Evolutionary conservation across 2,888 invertebrate species (phyloP), one percentile per base, ranked within the genome.

Genomic region (Lordiphosa andalusiaca): DNA sequence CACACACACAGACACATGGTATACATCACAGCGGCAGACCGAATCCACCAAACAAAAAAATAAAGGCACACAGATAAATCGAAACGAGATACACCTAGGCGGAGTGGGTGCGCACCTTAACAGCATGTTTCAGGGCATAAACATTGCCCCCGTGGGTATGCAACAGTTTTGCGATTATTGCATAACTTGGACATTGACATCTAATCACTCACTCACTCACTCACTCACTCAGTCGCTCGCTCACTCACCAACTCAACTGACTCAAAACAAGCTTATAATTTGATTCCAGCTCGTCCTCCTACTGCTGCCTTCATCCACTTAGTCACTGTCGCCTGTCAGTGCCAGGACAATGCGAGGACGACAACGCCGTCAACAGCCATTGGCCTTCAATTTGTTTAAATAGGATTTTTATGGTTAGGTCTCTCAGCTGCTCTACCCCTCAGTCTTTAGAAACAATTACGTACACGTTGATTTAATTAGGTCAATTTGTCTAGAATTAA

Each of bases 31-130:
- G 46, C 39, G 36, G 4, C 19, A 46, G 54, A 48, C 55, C 59
- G 60, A 67, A 81, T 81, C 63, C 77, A 77, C 67, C 73, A 77
- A 62, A 52, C 56, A 52, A 60, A 59, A 68, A 75, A 68, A 65
- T 16, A 80, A 12, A 36, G 12, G 23, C n/a, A 46, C 46, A 65
- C 61, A 53, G 55, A 30, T 30, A 82, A 78, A 82, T 74, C 68
- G 75, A 74, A 82, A 71, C 58, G 67, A 73, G 63, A 62, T 57
- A 59, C 36, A 65, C 42, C 3, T 19, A 63, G 30, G 30, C 9
- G 9, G 7, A 30, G 30, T 6, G 16, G 16, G 9, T 9, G 30
- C 30, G 30, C 9, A 9, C 30, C 9, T 30, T 30, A 30, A 30
- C 30, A 30, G 30, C 30, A 30, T 30, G 30, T 30, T 30, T 30